Conservation (phyloP, 1,140 invertebrate species). For the Panonychus citri region DNA sequence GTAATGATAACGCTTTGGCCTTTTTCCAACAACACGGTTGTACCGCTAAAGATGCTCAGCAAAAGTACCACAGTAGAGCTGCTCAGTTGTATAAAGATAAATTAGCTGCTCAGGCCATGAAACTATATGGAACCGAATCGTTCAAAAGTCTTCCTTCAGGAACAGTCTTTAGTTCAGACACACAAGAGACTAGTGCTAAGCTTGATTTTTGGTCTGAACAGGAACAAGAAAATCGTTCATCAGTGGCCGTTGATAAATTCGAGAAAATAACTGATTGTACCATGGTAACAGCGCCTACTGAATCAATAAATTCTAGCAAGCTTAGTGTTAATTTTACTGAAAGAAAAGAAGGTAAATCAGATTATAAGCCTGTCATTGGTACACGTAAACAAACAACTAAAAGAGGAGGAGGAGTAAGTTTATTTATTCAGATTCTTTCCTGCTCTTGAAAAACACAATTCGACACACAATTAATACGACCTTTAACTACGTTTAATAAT, state of each 20-base stretch:
- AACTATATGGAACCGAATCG: constrained; percentile 67
- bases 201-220: neutral
- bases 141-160: neutral
- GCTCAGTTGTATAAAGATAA: constrained; percentile 79
- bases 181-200: neutral
- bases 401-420: constrained; percentile 27
- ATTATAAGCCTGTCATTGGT: no score
- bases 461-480: no score
- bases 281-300: no score
- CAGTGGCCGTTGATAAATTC: neutral
- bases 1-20: constrained; percentile 81
- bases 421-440: no score
- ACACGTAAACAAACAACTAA: constrained; percentile 18
- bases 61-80: constrained; percentile 90
- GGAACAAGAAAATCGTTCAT: neutral
- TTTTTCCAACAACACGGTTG: constrained; percentile 89
- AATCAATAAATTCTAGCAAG: no score
- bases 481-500: no score
- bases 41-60: constrained; percentile 67
- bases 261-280: no score
- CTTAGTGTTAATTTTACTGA: no score
- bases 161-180: no score
- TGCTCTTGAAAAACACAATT: no score
- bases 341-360: no score
- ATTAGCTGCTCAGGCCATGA: constrained; percentile 65